phyloP scores from a whole-genome alignment of 2,888 invertebrate genomes.

The Pheosia tremula region DNA sequence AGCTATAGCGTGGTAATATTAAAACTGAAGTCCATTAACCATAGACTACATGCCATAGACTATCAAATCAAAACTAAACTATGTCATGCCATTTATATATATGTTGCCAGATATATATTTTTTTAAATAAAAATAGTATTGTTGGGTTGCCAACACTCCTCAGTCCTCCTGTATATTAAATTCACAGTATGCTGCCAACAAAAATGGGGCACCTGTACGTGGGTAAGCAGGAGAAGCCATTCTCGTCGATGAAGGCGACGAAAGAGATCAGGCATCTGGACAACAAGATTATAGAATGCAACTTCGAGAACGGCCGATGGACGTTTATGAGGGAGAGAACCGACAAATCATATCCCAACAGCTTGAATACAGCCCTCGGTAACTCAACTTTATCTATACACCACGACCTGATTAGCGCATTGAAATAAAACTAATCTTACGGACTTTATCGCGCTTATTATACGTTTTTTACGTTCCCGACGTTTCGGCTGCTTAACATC shows the following conservation, averaged over 20 bases:
- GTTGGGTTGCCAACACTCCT: too few relatives aligned
- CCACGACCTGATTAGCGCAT: background rate
- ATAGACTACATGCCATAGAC: too few relatives aligned
- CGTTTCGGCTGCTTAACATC: too few relatives aligned
- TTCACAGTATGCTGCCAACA: conserved; percentile 86
- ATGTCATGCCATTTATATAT: too few relatives aligned
- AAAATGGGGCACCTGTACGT: conserved; percentile 92
- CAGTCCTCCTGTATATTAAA: background rate
- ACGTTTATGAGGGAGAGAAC: conserved; percentile 97
- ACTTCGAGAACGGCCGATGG: conserved; percentile 92
- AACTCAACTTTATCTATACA: conserved; percentile 32
- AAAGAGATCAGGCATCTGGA: conserved; percentile 91
- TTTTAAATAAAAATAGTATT: too few relatives aligned
- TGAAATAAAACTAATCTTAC: too few relatives aligned
- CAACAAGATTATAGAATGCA: conserved; percentile 98
- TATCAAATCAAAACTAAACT: too few relatives aligned
- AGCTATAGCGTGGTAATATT: too few relatives aligned
- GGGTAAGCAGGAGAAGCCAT: conserved; percentile 88
- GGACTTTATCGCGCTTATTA: too few relatives aligned
- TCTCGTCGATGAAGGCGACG: conserved; percentile 90
- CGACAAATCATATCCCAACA: conserved; percentile 98
- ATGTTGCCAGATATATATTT: too few relatives aligned
- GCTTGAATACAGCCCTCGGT: conserved; percentile 92
- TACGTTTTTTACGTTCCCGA: too few relatives aligned
- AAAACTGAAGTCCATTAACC: too few relatives aligned